Percentiles rank a stretch among this genome's conserved stretches.
Conservation (phyloP, 2,113 vertebrate genomes). For the Actenoides lindsayi region DNA sequence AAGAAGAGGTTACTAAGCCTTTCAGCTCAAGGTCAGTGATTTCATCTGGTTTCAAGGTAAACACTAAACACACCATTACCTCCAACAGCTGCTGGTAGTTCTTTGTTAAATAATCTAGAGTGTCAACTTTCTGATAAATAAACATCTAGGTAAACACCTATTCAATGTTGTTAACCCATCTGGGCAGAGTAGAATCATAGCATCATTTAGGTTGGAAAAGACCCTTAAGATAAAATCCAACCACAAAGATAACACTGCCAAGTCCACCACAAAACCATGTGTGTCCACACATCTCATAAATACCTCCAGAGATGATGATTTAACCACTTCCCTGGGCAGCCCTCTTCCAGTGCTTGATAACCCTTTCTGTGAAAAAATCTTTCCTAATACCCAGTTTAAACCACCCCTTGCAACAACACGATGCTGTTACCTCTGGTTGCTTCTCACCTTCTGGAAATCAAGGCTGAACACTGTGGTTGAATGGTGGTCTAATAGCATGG, state of each 20-base stretch:
- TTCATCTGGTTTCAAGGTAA: slow-evolving; percentile 22
- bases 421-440: neutral
- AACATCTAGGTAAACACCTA: neutral
- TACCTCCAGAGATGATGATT: neutral
- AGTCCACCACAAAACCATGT: neutral
- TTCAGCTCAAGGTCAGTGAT: slow-evolving; percentile 11
- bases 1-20: neutral
- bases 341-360: neutral
- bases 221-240: neutral
- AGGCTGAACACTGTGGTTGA: neutral
- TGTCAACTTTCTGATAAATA: slow-evolving; percentile 9
- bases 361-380: neutral
- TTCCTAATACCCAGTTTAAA: neutral
- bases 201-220: neutral
- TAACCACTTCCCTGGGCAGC: neutral
- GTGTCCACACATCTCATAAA: accelerated
- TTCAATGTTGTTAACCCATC: neutral
- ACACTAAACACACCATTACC: neutral
- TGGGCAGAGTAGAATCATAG: neutral
- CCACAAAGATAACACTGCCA: neutral
- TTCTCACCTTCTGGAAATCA: neutral
- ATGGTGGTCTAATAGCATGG: neutral
- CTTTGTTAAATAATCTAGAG: neutral
- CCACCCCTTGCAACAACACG: accelerated
- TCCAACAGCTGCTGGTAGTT: slow-evolving; percentile 14